A percentile compares a stretch with the other conserved stretches of the same genome.
Evolutionary conservation across 2,113 vertebrate genomes (phyloP).

Genomic region (Orcinus orca): DNA sequence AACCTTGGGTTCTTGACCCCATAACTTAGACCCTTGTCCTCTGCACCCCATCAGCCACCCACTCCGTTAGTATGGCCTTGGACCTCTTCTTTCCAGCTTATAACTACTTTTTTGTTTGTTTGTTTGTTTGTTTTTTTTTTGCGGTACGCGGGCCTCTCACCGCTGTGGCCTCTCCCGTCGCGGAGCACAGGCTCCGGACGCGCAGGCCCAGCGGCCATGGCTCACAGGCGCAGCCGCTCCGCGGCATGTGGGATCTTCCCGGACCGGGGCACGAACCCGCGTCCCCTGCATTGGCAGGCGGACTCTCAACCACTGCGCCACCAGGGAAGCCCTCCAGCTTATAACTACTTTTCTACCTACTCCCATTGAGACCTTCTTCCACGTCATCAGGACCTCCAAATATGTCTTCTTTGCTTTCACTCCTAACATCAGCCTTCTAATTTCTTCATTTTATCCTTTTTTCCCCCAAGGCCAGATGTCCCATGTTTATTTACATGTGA

Average conservation of each 20-base stretch:
- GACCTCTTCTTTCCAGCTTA: not conserved
- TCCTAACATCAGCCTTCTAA: not conserved
- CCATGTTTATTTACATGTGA: slow-evolving; percentile 86
- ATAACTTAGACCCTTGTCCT: not conserved
- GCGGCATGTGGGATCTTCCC: too few species aligned
- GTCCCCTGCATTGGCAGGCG: too few species aligned
- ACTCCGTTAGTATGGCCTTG: not conserved
- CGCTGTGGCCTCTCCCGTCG: too few species aligned
- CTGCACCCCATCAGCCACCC: not conserved
- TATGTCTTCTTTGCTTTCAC: not conserved
- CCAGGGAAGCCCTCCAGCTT: too few species aligned
- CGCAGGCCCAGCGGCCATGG: too few species aligned
- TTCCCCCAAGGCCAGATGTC: slow-evolving; percentile 73
- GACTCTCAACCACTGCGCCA: too few species aligned
- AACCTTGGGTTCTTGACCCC: not conserved
- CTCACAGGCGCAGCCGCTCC: too few species aligned
- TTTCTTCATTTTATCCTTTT: not conserved
- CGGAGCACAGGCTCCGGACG: too few species aligned
- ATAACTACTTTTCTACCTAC: not conserved
- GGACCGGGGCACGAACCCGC: too few species aligned
- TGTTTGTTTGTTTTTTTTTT: too few species aligned
- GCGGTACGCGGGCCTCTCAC: too few species aligned
- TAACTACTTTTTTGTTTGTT: not conserved
- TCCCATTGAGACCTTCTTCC: not conserved
- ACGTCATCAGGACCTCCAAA: not conserved